Base-by-base conservation (phyloP, 2,113 vertebrate species). In the Phalacrocorax pelagicus region DNA sequence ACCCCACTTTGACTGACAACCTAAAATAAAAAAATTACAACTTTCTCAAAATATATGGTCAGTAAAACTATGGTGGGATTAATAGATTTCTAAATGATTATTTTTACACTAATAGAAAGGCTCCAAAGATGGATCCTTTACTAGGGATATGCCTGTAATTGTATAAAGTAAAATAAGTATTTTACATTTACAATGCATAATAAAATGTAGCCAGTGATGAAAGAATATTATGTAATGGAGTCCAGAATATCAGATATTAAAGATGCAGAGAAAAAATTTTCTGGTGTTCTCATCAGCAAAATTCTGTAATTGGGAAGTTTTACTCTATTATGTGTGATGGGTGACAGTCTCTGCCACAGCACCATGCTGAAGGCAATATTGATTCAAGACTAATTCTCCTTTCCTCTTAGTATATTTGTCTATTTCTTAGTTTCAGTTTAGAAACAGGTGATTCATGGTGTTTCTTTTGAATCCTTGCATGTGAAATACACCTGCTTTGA, bases 151-250 rank as follows among this genome's bases (percentile, higher is more conserved):
- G 36, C 17, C 57, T 81, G 38, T 80, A 85, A 49, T 70, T 93
- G 88, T 12, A 86, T 58, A 85, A 93, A 90, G n/a, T 81, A 86
- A 90, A 93, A 6, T 57, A 94, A 78, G 59, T 91, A 44, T 92
- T 96, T 95, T 81, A 88, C 79, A 61, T 95, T 96, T 96, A 91
- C 58, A 69, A 22, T 91, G 65, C 22, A 69, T 59, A 63, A 65
- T 89, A 94, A 96, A 96, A 81, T 69, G 32, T 67, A 75, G 61
- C 42, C 44, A 67, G 0, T 70, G 23, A 71, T 78, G 71, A 88
- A 94, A 78, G 38, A 92, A 57, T n/a, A 66, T 40, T 71, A 15
- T 29, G 27, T 69, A 79, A 79, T 27, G 19, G 34, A 86, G 29
- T 84, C n/a, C 44, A 71, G 69, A 81, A 81, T n/a, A 87, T 69